Conservation (phyloP, 2,113 vertebrate genomes). For the Myrmophylax atrothorax region DNA sequence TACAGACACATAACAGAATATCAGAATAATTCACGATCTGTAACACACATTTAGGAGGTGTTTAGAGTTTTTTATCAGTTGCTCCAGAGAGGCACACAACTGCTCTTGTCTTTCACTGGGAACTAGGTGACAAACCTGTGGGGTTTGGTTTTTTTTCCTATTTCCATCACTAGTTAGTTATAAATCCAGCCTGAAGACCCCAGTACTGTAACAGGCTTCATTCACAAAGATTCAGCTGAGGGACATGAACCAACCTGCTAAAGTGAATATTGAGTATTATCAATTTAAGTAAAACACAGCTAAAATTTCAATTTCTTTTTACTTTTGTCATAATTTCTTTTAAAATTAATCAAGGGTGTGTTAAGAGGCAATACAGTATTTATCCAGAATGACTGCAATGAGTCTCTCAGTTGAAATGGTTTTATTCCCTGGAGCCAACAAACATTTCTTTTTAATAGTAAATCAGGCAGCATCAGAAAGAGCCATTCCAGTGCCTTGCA, state of each 20-base stretch:
- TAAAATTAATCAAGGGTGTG: background rate
- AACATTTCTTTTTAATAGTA: background rate
- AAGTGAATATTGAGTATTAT: background rate
- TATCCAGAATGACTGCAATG: background rate
- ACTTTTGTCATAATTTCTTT: background rate
- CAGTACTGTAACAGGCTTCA: background rate
- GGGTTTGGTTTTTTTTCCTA: background rate
- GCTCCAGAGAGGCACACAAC: background rate
- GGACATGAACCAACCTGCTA: background rate
- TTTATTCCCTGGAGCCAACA: background rate
- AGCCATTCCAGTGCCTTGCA: background rate
- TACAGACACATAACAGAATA: background rate
- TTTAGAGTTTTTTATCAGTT: background rate
- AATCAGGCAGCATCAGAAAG: background rate
- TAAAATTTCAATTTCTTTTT: background rate
- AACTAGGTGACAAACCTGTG: background rate
- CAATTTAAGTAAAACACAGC: background rate
- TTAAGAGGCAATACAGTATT: background rate
- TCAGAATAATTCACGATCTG: background rate
- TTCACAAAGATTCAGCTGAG: background rate
- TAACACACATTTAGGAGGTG: background rate
- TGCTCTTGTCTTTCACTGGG: background rate
- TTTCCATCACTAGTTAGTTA: background rate
- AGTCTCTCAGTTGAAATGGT: background rate
- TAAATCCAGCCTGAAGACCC: background rate